Conservation (phyloP, 1,140 invertebrate genomes). For the Rhopalosiphum maidis region DNA sequence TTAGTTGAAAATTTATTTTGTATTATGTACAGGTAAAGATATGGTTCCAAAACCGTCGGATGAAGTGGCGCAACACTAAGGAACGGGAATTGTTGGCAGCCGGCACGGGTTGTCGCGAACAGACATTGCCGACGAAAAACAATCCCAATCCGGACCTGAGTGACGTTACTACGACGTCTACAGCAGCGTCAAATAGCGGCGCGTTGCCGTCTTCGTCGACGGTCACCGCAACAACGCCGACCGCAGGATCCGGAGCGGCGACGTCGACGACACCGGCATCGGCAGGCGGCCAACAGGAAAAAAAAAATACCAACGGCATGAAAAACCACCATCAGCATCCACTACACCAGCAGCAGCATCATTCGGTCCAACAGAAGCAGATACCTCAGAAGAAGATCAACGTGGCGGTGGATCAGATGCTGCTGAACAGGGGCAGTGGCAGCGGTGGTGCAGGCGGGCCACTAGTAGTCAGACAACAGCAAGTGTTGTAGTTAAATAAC, state of each 20-base stretch:
- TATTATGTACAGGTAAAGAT: constrained; percentile 81
- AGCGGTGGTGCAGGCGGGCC: background rate
- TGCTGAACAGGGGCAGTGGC: constrained; percentile 5
- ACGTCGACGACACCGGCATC: background rate
- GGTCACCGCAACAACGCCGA: background rate
- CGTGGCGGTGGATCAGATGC: constrained; percentile 13
- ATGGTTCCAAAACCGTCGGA: constrained; percentile 94
- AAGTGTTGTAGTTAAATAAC: background rate
- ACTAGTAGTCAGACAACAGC: background rate
- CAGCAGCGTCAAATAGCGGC: constrained; percentile 61
- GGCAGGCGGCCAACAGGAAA: background rate
- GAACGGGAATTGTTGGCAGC: constrained; percentile 91
- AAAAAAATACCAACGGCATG: background rate
- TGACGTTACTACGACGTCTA: constrained; percentile 67
- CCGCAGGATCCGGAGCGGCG: background rate
- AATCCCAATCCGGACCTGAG: constrained; percentile 95
- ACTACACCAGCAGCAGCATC: background rate
- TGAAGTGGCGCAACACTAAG: constrained; percentile 98
- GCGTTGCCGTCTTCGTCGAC: background rate
- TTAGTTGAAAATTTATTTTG: background rate
- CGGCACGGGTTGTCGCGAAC: constrained; percentile 85
- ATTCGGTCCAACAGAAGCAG: constrained; percentile 15
- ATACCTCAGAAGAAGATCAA: constrained; percentile 24
- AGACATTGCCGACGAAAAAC: constrained; percentile 95
- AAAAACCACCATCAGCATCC: background rate